Percentiles rank a stretch among this genome's conserved stretches.
These are phyloP conservation scores for Proisotoma minuta DNA, from an alignment of 2,888 invertebrate genomes.

Conservation along the genomic window DNA sequence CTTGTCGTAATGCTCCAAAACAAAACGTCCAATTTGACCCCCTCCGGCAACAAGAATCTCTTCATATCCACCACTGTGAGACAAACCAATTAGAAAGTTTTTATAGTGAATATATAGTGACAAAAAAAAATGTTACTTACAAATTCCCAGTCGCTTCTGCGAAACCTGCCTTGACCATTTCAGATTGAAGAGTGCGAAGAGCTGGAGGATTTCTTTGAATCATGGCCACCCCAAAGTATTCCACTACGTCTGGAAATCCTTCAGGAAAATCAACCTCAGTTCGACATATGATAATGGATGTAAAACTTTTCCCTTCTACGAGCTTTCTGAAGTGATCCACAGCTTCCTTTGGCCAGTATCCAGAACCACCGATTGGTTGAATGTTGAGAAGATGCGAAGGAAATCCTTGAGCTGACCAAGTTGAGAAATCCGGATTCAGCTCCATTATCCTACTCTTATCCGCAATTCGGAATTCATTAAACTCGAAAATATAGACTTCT, in stretches of 20 bases:
- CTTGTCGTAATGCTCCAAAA: neutral
- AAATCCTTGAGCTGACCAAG: constrained; percentile 10
- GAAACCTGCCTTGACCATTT: constrained; percentile 3
- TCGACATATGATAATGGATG: constrained; percentile 7
- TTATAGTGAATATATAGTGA: too few relatives aligned
- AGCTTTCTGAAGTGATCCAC: neutral
- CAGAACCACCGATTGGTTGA: neutral
- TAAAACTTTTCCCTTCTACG: neutral
- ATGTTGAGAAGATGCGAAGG: constrained; percentile 16
- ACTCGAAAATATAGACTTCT: neutral
- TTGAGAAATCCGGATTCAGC: neutral
- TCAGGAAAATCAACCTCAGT: neutral
- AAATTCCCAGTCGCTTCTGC: constrained; percentile 1
- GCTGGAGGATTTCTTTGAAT: neutral
- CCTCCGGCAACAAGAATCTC: neutral
- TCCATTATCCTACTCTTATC: neutral
- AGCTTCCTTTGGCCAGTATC: constrained; percentile 10
- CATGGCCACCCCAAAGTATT: constrained; percentile 10
- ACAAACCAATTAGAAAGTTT: neutral
- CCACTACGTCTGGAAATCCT: constrained; percentile 9
- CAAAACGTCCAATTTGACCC: neutral
- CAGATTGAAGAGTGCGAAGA: neutral
- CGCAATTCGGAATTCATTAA: neutral
- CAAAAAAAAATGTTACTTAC: too few relatives aligned
- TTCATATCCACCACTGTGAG: neutral